Percentiles rank a stretch among this genome's conserved stretches.
Evolutionary conservation across 2,113 vertebrate genomes (phyloP).

Genomic region (Prunella himalayana): DNA sequence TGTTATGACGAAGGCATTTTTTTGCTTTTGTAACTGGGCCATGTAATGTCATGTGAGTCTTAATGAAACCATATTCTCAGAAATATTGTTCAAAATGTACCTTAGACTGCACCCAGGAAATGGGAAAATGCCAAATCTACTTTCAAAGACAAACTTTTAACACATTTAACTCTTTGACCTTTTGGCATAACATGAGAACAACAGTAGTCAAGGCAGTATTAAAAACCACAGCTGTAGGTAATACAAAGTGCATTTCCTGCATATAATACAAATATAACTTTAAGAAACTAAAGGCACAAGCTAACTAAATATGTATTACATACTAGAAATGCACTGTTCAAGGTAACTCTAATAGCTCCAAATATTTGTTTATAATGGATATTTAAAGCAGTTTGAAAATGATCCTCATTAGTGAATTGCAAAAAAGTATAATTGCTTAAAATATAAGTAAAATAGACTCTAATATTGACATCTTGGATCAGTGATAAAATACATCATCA

Average conservation of each 20-base stretch:
- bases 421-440: conserved; percentile 73
- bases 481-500: conserved; percentile 75
- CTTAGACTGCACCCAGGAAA: conserved; percentile 43
- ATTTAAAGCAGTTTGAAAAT: conserved; percentile 76
- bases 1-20: conserved; percentile 22
- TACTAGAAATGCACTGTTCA: conserved; percentile 79
- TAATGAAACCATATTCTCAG: not conserved
- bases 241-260: conserved; percentile 79
- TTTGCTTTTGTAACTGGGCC: conserved; percentile 8
- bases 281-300: conserved; percentile 80
- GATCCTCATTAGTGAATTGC: conserved; percentile 66
- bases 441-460: conserved; percentile 76
- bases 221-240: conserved; percentile 72
- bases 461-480: conserved; percentile 73
- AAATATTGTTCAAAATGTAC: conserved; percentile 40
- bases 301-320: conserved; percentile 80
- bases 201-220: conserved; percentile 76
- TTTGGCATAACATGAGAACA: conserved; percentile 71
- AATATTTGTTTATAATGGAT: conserved; percentile 69
- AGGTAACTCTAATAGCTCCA: conserved; percentile 71
- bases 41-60: not conserved
- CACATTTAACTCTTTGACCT: conserved; percentile 55
- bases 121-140: conserved; percentile 36
- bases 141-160: conserved; percentile 26
- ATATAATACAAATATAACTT: conserved; percentile 79